Evolutionary conservation across 2,113 vertebrate genomes (phyloP).

Genomic region (Laticauda colubrina): DNA sequence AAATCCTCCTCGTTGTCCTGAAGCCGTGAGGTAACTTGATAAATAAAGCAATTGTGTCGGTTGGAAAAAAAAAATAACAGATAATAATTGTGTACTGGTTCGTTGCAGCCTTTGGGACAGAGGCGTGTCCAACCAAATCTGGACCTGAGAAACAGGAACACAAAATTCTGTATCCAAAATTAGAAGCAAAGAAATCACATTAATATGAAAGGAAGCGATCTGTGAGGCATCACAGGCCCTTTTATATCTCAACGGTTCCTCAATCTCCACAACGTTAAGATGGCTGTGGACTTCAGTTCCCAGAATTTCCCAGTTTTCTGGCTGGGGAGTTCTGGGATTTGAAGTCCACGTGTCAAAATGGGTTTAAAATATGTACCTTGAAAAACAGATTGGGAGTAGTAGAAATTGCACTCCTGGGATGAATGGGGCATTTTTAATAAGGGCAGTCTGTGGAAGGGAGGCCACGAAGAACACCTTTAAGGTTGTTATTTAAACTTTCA

Average conservation of each 20-base stretch:
- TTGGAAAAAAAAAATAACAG: background rate
- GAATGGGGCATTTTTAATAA: background rate
- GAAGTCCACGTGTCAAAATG: background rate
- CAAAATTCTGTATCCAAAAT: background rate
- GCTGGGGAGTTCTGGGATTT: background rate
- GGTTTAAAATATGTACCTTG: background rate
- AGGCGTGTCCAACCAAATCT: constrained; percentile 44
- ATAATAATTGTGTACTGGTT: background rate
- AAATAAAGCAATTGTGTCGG: background rate
- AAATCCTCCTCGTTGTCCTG: background rate
- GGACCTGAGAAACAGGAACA: constrained; percentile 46
- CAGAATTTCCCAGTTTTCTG: background rate
- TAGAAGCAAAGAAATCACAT: constrained; percentile 22
- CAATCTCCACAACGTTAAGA: background rate
- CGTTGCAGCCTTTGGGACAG: background rate
- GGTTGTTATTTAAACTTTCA: too few species aligned
- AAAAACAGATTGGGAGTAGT: background rate
- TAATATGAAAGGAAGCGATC: constrained; percentile 33
- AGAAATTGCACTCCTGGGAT: background rate
- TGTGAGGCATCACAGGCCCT: background rate
- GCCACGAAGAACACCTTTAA: too few species aligned
- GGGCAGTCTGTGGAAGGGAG: too few species aligned
- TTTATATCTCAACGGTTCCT: background rate
- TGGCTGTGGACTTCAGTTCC: background rate
- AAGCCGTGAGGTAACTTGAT: background rate